Conservation (phyloP, 2,888 invertebrate genomes). For the Nephrotoma flavescens region DNA sequence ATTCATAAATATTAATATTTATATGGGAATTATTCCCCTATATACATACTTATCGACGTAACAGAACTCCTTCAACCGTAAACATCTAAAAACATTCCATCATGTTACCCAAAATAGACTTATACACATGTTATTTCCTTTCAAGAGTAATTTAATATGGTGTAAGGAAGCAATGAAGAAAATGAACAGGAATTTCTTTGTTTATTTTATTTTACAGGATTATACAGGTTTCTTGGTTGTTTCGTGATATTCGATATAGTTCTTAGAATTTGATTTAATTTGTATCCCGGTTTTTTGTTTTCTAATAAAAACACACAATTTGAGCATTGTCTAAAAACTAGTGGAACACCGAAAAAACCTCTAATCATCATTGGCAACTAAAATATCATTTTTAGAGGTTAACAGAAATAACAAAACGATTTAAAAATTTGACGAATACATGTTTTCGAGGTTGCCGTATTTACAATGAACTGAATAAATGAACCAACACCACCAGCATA, state of each 20-base stretch:
- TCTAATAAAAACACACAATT: too few relatives aligned
- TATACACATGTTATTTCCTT: not conserved
- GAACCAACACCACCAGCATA: not conserved
- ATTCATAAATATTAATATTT: not conserved
- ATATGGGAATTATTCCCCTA: not conserved
- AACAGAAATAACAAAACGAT: not conserved
- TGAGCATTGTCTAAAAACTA: not conserved
- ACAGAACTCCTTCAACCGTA: not conserved
- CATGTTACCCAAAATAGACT: not conserved
- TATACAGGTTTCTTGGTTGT: not conserved
- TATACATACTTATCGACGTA: not conserved
- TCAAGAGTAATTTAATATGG: not conserved
- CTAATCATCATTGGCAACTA: not conserved
- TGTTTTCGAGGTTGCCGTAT: not conserved
- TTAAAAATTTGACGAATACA: not conserved
- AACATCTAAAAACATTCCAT: not conserved
- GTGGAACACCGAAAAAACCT: not conserved
- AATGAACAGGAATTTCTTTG: not conserved
- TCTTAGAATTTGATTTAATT: not conserved
- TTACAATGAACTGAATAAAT: not conserved
- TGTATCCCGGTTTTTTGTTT: not conserved
- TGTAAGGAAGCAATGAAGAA: not conserved
- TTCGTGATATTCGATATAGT: not conserved
- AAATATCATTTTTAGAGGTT: not conserved
- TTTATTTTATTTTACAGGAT: not conserved